Percentiles rank a stretch among this genome's conserved stretches.
Conservation (phyloP, 2,797 vertebrate species). For the Synanceia verrucosa region DNA sequence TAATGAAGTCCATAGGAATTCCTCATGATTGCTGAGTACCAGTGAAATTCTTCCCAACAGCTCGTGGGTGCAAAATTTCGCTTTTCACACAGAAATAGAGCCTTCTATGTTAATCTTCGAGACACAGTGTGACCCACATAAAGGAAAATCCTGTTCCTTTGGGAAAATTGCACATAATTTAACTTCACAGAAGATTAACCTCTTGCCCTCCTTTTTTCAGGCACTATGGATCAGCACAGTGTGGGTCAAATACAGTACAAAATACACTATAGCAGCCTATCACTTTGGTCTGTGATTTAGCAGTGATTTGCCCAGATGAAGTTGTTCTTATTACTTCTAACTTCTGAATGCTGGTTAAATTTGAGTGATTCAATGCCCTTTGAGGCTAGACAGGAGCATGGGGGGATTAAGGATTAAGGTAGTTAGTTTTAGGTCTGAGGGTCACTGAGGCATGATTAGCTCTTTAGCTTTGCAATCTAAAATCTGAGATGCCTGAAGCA, state of each 20-base stretch:
- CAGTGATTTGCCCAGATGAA: not conserved
- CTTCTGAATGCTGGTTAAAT: slow-evolving; percentile 16
- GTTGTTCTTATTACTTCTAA: too few relatives aligned
- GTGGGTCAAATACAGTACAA: not conserved
- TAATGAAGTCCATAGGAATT: slow-evolving; percentile 28
- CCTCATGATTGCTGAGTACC: not conserved
- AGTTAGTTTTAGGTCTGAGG: slow-evolving; percentile 54
- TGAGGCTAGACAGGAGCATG: slow-evolving; percentile 6
- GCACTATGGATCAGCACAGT: slow-evolving; percentile 1
- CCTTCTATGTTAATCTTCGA: too few relatives aligned
- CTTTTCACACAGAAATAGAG: slow-evolving; percentile 41
- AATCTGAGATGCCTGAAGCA: slow-evolving; percentile 47
- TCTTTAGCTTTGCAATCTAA: slow-evolving; percentile 39
- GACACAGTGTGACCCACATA: slow-evolving; percentile 66
- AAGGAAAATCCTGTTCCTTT: slow-evolving; percentile 57
- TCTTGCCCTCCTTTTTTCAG: slow-evolving; percentile 32
- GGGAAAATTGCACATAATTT: slow-evolving; percentile 56
- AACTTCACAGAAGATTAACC: slow-evolving; percentile 65
- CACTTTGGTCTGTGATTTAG: not conserved
- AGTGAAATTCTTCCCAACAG: slow-evolving; percentile 17
- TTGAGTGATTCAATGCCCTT: not conserved
- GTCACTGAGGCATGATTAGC: slow-evolving; percentile 44
- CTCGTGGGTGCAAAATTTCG: slow-evolving; percentile 24
- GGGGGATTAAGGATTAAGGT: slow-evolving; percentile 49
- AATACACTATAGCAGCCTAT: not conserved